Evolutionary conservation across 2,888 invertebrate genomes (phyloP).

Genomic region (Drosophila multiciliata): DNA sequence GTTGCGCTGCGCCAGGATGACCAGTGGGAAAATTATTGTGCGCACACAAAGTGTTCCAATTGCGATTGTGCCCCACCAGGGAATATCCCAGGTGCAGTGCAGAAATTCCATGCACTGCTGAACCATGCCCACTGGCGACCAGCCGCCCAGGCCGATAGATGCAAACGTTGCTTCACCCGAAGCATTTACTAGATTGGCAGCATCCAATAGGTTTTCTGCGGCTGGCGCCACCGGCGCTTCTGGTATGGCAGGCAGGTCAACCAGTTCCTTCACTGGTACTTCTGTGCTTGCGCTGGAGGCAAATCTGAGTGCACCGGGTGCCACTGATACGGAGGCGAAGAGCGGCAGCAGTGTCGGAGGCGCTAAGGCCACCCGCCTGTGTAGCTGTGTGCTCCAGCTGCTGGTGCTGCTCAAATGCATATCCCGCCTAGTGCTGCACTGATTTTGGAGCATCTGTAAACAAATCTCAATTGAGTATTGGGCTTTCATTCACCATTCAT

Average conservation of each 20-base stretch:
- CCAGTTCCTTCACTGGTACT: constrained; percentile 45
- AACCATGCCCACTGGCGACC: constrained; percentile 92
- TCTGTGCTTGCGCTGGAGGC: constrained; percentile 65
- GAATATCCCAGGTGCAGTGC: constrained; percentile 92
- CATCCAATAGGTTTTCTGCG: constrained; percentile 10
- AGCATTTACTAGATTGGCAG: constrained; percentile 10
- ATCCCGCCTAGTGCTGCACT: constrained; percentile 48
- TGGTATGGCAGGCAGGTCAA: constrained; percentile 78
- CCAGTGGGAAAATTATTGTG: constrained; percentile 92
- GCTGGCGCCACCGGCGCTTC: constrained; percentile 75
- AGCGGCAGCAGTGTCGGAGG: constrained; percentile 24
- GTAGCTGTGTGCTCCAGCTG: constrained; percentile 27
- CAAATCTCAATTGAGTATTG: constrained; percentile 8
- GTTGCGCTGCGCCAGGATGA: constrained; percentile 92
- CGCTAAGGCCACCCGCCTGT: neutral
- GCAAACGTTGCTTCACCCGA: constrained; percentile 91
- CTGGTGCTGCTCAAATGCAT: constrained; percentile 63
- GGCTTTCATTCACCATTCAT: constrained; percentile 31
- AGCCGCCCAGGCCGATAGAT: constrained; percentile 93
- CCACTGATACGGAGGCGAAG: constrained; percentile 14
- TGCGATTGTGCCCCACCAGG: constrained; percentile 97
- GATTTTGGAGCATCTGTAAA: constrained; percentile 32
- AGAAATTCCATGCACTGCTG: constrained; percentile 93
- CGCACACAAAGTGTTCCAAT: constrained; percentile 92
- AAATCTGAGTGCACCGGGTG: constrained; percentile 60